These are phyloP conservation scores for Ornithoptera alexandrae DNA, from an alignment of 2,888 invertebrate genomes.

Conservation along the genomic window DNA sequence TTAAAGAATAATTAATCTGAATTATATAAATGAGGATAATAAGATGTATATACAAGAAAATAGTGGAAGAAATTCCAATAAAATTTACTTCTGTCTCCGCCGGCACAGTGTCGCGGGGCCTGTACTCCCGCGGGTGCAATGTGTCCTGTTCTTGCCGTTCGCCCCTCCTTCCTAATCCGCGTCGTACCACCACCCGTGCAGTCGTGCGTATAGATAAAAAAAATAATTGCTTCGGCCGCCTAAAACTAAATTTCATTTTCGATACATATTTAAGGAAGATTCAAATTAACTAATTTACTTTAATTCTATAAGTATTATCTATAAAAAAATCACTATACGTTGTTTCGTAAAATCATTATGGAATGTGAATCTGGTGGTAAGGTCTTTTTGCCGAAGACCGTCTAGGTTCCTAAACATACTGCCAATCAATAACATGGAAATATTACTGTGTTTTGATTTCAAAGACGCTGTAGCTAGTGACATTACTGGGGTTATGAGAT, in stretches of 20 bases:
- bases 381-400: too few relatives aligned
- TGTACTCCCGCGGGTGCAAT: slow-evolving; percentile 72
- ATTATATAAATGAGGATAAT: neutral
- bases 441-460: too few relatives aligned
- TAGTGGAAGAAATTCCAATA: neutral
- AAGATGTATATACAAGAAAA: neutral
- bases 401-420: too few relatives aligned
- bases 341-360: too few relatives aligned
- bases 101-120: slow-evolving; percentile 36
- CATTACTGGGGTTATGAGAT: too few relatives aligned
- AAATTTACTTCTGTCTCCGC: slow-evolving; percentile 34
- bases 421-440: too few relatives aligned
- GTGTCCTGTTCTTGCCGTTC: slow-evolving; percentile 47
- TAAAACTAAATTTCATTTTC: slow-evolving; percentile 53
- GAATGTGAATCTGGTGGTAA: too few relatives aligned
- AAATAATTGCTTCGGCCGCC: slow-evolving; percentile 75
- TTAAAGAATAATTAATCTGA: too few relatives aligned
- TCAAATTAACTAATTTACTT: neutral
- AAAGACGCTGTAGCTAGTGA: too few relatives aligned
- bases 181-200: slow-evolving; percentile 39
- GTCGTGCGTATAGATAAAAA: slow-evolving; percentile 75
- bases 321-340: too few relatives aligned
- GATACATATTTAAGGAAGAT: slow-evolving; percentile 31
- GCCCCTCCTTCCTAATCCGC: slow-evolving; percentile 39
- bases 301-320: too few relatives aligned